Evolutionary conservation across 2,888 invertebrate genomes (phyloP).

Genomic region (Tetragnatha montana): DNA sequence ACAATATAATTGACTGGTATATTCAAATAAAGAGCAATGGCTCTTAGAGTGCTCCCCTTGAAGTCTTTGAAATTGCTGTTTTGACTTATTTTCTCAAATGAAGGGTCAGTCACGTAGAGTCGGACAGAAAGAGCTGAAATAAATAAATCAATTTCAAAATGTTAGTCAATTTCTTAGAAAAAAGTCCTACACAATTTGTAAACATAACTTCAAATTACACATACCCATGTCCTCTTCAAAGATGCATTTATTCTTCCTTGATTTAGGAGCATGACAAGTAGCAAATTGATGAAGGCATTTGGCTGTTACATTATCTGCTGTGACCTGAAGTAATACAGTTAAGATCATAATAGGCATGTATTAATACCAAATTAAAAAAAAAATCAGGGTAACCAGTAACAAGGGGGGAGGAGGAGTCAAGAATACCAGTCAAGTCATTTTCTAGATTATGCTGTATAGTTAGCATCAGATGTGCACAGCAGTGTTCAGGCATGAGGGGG

Average conservation of each 20-base stretch:
- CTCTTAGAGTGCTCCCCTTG: conserved; percentile 30
- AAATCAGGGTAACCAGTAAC: too few relatives aligned
- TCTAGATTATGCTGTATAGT: too few relatives aligned
- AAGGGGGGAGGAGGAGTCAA: too few relatives aligned
- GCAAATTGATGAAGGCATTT: conserved; percentile 12
- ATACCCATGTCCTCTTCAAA: too few relatives aligned
- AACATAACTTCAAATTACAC: background rate
- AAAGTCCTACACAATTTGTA: too few relatives aligned
- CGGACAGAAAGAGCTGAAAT: conserved; percentile 42
- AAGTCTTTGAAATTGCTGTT: conserved; percentile 32
- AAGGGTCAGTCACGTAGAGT: conserved; percentile 21
- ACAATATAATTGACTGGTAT: conserved; percentile 46
- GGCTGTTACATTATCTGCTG: background rate
- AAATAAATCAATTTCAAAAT: background rate
- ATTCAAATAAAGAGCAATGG: conserved; percentile 27
- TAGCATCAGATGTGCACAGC: too few relatives aligned
- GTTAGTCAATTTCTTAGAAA: too few relatives aligned
- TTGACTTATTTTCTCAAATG: conserved; percentile 5
- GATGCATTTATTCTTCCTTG: too few relatives aligned
- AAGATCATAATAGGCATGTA: too few relatives aligned
- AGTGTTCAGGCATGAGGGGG: too few relatives aligned
- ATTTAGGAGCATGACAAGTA: background rate
- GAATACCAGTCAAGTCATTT: too few relatives aligned
- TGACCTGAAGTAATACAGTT: background rate
- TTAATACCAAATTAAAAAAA: too few relatives aligned